These are phyloP conservation scores for Blera fallax DNA, from an alignment of 2,888 invertebrate species.

Conservation along the genomic window DNA sequence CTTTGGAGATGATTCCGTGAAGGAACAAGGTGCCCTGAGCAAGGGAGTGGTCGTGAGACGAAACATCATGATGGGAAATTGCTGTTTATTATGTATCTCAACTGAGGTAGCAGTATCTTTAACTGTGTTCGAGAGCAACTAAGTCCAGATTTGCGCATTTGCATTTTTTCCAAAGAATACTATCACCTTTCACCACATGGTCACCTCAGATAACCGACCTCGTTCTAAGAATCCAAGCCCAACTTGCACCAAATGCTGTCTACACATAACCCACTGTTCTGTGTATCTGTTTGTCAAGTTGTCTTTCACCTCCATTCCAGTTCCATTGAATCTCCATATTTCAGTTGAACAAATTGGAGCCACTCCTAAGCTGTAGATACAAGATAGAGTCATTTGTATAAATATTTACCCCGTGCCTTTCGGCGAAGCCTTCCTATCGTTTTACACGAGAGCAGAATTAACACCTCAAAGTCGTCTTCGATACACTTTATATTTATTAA, in stretches of 20 bases:
- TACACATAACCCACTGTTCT: slow-evolving; percentile 9
- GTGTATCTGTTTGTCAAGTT: not conserved
- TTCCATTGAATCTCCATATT: slow-evolving; percentile 47
- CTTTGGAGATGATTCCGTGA: not conserved
- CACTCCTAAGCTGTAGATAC: slow-evolving; percentile 44
- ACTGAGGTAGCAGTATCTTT: too few species aligned
- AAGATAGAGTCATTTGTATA: slow-evolving; percentile 60
- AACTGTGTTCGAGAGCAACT: too few species aligned
- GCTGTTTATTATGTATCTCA: not conserved
- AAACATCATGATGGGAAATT: not conserved
- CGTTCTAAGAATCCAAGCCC: not conserved
- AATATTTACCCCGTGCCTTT: slow-evolving; percentile 60
- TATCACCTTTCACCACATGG: not conserved
- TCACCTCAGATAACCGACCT: not conserved
- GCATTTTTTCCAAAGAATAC: too few species aligned
- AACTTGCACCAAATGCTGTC: not conserved
- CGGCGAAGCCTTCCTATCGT: slow-evolving; percentile 29
- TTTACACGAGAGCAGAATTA: slow-evolving; percentile 10
- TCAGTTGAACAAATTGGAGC: slow-evolving; percentile 60
- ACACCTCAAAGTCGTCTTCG: slow-evolving; percentile 59
- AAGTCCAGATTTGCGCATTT: too few species aligned
- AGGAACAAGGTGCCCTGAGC: not conserved
- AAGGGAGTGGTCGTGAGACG: not conserved
- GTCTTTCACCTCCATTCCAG: slow-evolving; percentile 27
- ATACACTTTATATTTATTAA: slow-evolving; percentile 42